These are phyloP conservation scores for Melinaea menophilus DNA, from an alignment of 2,888 invertebrate species.

Conservation along the genomic window DNA sequence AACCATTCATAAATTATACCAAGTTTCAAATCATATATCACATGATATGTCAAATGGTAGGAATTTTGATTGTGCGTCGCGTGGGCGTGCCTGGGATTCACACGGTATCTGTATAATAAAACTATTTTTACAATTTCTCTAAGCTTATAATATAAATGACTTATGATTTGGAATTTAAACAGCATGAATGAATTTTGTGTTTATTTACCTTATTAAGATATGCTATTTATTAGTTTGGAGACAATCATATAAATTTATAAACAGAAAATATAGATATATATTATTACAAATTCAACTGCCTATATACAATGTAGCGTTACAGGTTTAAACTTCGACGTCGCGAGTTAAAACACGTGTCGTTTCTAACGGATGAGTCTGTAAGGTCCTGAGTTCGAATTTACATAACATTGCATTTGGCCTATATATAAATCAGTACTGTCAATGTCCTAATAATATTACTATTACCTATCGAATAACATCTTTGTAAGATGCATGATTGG, in stretches of 20 bases:
- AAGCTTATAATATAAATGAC: slow-evolving; percentile 4
- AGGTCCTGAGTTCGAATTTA: slow-evolving; percentile 1
- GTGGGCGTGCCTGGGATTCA: slow-evolving; percentile 36
- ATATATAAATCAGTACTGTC: slow-evolving; percentile 5
- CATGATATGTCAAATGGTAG: slow-evolving; percentile 35
- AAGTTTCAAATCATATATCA: slow-evolving; percentile 28
- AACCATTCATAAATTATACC: slow-evolving; percentile 21
- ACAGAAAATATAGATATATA: too few relatives aligned
- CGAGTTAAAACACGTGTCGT: slow-evolving; percentile 3
- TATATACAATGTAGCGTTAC: not conserved
- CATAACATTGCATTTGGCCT: slow-evolving; percentile 5
- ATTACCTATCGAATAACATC: slow-evolving; percentile 2
- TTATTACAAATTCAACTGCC: not conserved
- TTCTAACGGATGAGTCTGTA: slow-evolving; percentile 4
- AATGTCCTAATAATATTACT: slow-evolving; percentile 4
- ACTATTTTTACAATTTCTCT: slow-evolving; percentile 23
- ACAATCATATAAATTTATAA: too few relatives aligned
- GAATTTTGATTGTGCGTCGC: slow-evolving; percentile 32
- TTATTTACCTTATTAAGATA: not conserved
- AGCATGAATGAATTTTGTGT: not conserved
- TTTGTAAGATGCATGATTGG: not conserved
- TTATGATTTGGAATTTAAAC: slow-evolving; percentile 1
- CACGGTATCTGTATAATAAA: slow-evolving; percentile 38
- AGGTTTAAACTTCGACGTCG: slow-evolving; percentile 1
- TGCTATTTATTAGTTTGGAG: not conserved